Conservation (phyloP, 92 coral and sea anemone species). For the Phenganax marumi region DNA sequence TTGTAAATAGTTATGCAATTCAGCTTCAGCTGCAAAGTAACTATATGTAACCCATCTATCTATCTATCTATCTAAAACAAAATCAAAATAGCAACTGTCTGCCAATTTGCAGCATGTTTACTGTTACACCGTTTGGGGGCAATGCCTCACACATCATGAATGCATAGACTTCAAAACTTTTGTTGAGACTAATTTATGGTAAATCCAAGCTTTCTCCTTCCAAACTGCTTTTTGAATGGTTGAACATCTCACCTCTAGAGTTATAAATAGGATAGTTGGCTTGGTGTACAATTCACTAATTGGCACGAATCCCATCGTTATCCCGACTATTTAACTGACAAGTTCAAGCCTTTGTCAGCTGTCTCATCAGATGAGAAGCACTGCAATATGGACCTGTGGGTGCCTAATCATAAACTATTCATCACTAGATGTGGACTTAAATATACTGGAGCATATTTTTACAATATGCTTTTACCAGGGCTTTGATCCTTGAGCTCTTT, state of each 20-base stretch:
- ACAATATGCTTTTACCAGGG: constrained; percentile 4
- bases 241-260: constrained; percentile 2
- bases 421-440: constrained; percentile 1
- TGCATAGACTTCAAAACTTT: constrained; percentile 40
- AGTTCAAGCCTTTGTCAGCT: constrained; percentile 25
- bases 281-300: constrained; percentile 26
- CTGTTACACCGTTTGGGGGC: constrained; percentile 41
- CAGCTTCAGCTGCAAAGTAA: too few relatives aligned
- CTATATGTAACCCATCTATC: too few relatives aligned
- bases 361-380: constrained; percentile 30
- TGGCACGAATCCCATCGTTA: too few relatives aligned
- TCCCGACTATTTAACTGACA: constrained; percentile 30
- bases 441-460: constrained; percentile 24
- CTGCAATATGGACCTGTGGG: constrained; percentile 27
- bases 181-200: constrained; percentile 33
- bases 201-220: constrained; percentile 7
- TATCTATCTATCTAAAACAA: neutral
- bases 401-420: constrained; percentile 22
- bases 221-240: neutral
- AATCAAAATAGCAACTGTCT: neutral
- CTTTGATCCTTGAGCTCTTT: neutral
- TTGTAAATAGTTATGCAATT: too few relatives aligned
- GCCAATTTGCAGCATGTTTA: too few relatives aligned
- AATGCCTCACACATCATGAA: constrained; percentile 33
- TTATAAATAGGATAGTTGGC: constrained; percentile 7